phyloP scores from a whole-genome alignment of 1,140 invertebrate genomes.

The Zaprionus ghesquierei region DNA sequence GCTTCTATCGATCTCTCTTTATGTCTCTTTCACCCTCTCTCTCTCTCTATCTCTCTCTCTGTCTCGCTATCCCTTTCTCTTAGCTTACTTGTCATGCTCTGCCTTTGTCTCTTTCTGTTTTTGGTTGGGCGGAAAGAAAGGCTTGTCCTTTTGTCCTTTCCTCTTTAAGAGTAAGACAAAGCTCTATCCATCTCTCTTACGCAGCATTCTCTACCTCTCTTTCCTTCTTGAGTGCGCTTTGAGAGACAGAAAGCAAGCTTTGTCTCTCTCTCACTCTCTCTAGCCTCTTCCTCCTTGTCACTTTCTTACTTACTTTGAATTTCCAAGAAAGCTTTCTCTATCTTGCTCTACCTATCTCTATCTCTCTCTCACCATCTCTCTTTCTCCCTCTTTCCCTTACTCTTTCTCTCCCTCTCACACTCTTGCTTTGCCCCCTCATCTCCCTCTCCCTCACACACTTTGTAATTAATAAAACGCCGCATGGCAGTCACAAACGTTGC shows the following conservation, averaged over 20 bases:
- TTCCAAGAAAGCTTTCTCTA: not conserved
- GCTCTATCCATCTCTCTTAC: too few species aligned
- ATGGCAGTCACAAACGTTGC: not conserved
- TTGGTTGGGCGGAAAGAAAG: too few species aligned
- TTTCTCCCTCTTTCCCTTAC: not conserved
- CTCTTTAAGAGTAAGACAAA: too few species aligned
- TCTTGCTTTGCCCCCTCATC: not conserved
- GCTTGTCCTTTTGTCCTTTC: too few species aligned
- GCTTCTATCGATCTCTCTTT: too few species aligned
- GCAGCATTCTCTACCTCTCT: not conserved
- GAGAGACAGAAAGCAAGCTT: not conserved
- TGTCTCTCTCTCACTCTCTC: not conserved
- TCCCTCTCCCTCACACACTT: slow-evolving; percentile 3
- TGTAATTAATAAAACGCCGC: slow-evolving; percentile 68
- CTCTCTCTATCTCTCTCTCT: too few species aligned
- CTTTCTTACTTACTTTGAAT: too few species aligned
- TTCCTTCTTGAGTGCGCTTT: not conserved
- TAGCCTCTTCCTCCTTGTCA: too few species aligned
- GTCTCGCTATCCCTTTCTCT: too few species aligned
- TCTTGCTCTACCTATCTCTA: not conserved
- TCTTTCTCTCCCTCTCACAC: slow-evolving; percentile 1
- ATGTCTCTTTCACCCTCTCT: too few species aligned
- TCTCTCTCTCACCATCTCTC: not conserved
- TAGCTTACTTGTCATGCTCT: too few species aligned
- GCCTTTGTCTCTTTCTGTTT: not conserved